Percentiles rank a stretch among this genome's conserved stretches.
phyloP scores from a whole-genome alignment of 2,888 invertebrate genomes.

The Pardosa pseudoannulata region DNA sequence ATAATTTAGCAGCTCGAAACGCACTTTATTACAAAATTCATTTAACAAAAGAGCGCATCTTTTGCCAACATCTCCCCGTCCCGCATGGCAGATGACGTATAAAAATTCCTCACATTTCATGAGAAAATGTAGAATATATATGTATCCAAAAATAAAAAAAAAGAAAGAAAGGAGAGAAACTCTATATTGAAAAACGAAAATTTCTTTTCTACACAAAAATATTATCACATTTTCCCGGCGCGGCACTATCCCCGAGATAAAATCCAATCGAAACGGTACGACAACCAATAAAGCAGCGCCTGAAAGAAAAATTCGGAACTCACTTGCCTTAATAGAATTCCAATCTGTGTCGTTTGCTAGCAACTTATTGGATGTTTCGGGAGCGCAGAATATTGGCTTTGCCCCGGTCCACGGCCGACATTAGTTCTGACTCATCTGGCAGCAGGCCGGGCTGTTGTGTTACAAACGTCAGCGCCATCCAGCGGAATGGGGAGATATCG shows the following conservation, averaged over 20 bases:
- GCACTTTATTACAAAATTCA: no score
- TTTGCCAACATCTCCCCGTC: no score
- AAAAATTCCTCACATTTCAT: not conserved
- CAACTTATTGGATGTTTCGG: constrained; percentile 16
- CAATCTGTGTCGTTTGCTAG: constrained; percentile 13
- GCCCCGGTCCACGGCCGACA: constrained; percentile 27
- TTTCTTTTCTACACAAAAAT: constrained; percentile 7
- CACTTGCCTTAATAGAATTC: constrained; percentile 19
- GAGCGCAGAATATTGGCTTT: constrained; percentile 58
- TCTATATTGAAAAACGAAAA: constrained; percentile 12
- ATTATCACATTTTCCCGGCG: constrained; percentile 4
- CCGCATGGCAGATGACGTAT: no score
- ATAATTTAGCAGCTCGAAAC: no score
- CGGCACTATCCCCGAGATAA: constrained; percentile 1
- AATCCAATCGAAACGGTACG: constrained; percentile 14
- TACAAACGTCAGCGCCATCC: constrained; percentile 19
- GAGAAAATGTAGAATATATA: not conserved
- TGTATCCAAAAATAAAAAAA: not conserved
- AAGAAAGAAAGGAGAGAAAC: not conserved
- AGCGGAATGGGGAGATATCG: not conserved
- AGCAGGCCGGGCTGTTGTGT: constrained; percentile 4
- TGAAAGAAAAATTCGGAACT: constrained; percentile 13
- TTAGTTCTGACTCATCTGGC: constrained; percentile 63
- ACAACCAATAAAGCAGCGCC: constrained; percentile 10
- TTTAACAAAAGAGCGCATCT: no score